A percentile compares a stretch with the other conserved stretches of the same genome.
Conservation (phyloP, 2,113 vertebrate species). For the Chunga burmeisteri region DNA sequence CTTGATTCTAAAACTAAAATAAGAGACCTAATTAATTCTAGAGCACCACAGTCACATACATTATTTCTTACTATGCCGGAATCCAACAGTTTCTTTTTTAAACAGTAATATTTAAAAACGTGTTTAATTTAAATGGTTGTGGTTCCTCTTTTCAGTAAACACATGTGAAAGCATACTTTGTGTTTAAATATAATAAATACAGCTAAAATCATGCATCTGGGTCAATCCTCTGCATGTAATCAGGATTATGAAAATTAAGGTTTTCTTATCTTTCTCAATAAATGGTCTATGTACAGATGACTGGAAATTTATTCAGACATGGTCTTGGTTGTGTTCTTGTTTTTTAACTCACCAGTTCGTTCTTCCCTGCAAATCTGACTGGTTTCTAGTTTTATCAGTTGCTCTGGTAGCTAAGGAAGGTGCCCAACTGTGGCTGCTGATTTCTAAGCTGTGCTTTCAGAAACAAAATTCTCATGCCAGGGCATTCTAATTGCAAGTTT, state of each 20-base stretch:
- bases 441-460: neutral
- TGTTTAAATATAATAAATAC: slow-evolving; percentile 53
- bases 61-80: slow-evolving; percentile 34
- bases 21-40: slow-evolving; percentile 53
- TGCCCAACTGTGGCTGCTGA: neutral
- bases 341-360: slow-evolving; percentile 12
- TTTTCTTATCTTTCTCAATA: slow-evolving; percentile 59
- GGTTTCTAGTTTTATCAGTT: slow-evolving; percentile 5
- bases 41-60: neutral
- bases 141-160: slow-evolving; percentile 51
- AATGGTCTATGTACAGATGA: slow-evolving; percentile 1
- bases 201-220: slow-evolving; percentile 66
- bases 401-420: neutral
- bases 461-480: neutral
- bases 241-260: slow-evolving; percentile 66
- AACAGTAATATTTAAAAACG: slow-evolving; percentile 18
- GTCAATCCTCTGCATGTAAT: slow-evolving; percentile 64
- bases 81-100: slow-evolving; percentile 38
- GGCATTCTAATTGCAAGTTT: neutral
- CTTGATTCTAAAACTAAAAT: slow-evolving; percentile 53
- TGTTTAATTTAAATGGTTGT: slow-evolving; percentile 34
- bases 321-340: slow-evolving; percentile 8
- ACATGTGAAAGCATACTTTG: slow-evolving; percentile 35
- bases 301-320: slow-evolving; percentile 51
- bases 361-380: neutral